Percentiles rank a stretch among this genome's conserved stretches.
These are phyloP conservation scores for Papilio polyxenes DNA, from an alignment of 1,140 invertebrate genomes.

Conservation along the genomic window DNA sequence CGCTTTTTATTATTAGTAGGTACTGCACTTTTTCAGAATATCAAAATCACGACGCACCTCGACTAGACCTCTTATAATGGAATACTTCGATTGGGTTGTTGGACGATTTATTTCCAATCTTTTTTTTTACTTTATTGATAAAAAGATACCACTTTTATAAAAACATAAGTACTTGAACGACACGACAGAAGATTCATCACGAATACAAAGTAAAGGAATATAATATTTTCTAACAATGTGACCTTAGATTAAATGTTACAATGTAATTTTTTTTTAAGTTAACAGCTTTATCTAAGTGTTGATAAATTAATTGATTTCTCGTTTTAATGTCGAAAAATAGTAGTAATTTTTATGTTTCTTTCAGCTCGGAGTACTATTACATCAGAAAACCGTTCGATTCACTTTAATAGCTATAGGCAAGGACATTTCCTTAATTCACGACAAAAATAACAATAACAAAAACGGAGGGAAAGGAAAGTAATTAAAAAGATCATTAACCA, in stretches of 20 bases:
- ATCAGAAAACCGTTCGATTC: constrained; percentile 33
- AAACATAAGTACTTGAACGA: not conserved
- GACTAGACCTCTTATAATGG: constrained; percentile 43
- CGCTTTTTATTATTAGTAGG: constrained; percentile 50
- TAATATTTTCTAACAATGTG: not conserved
- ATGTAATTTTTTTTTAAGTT: too few relatives aligned
- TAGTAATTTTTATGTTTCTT: constrained; percentile 14
- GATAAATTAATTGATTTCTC: not conserved
- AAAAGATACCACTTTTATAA: not conserved
- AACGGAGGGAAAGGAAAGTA: constrained; percentile 32
- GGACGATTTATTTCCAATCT: constrained; percentile 38
- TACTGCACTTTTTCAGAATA: constrained; percentile 56
- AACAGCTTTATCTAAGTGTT: too few relatives aligned
- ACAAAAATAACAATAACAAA: constrained; percentile 36
- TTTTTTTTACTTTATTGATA: constrained; percentile 16
- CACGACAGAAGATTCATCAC: not conserved
- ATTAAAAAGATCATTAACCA: constrained; percentile 40
- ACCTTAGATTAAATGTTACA: not conserved
- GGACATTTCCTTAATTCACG: constrained; percentile 35
- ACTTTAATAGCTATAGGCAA: constrained; percentile 11
- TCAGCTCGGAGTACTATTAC: not conserved
- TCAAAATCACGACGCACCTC: constrained; percentile 57
- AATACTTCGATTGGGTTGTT: constrained; percentile 36
- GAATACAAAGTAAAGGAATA: not conserved
- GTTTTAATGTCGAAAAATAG: not conserved